Conservation (phyloP, 2,797 vertebrate species). For the Lateolabrax maculatus region DNA sequence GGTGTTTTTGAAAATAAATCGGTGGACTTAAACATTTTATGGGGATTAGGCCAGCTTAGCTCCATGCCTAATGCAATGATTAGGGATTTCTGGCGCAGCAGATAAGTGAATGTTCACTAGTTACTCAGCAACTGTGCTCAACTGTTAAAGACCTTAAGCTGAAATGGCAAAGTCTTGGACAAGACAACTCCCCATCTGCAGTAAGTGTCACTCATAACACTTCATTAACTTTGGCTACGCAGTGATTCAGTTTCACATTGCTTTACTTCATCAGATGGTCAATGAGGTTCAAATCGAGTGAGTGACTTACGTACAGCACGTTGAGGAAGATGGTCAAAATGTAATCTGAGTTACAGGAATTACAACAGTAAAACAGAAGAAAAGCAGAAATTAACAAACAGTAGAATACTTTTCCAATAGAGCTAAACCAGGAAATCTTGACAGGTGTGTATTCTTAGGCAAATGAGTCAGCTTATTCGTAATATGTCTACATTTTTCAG, state of each 20-base stretch:
- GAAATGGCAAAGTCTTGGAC: conserved; percentile 68
- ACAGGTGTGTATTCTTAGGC: neutral
- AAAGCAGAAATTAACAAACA: too few relatives aligned
- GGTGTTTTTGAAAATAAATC: conserved; percentile 81
- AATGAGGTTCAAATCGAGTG: neutral
- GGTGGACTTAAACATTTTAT: conserved; percentile 83
- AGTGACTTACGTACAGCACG: neutral
- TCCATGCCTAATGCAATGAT: conserved; percentile 85
- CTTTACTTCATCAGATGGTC: conserved; percentile 4
- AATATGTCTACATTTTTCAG: neutral
- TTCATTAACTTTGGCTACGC: conserved; percentile 14
- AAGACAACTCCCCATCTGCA: conserved; percentile 34
- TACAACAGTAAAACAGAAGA: neutral
- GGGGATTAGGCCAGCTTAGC: conserved; percentile 85
- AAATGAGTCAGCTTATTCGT: conserved; percentile 6
- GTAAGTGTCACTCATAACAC: neutral
- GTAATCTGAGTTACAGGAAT: neutral
- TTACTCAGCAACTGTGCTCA: conserved; percentile 72
- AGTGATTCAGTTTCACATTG: conserved; percentile 4
- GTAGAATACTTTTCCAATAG: neutral
- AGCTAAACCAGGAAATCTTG: neutral
- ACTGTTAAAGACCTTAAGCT: conserved; percentile 67
- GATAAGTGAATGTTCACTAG: conserved; percentile 86
- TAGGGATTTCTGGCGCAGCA: conserved; percentile 84
- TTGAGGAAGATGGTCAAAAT: neutral